phyloP scores from a whole-genome alignment of 1,140 invertebrate species.

The Drosophila ironensis region DNA sequence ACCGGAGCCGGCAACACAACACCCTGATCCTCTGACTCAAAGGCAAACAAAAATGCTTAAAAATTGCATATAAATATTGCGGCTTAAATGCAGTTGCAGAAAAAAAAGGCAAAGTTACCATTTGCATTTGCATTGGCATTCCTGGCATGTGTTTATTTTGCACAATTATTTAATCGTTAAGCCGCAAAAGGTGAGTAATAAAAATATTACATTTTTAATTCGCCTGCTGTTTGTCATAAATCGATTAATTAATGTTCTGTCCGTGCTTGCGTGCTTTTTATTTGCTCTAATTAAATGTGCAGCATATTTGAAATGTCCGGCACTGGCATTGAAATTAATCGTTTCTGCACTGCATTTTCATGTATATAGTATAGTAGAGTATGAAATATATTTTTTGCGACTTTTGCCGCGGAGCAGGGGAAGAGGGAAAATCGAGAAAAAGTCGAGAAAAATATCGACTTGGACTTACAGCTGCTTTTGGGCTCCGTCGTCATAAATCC shows the following conservation, averaged over 20 bases:
- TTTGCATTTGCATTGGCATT: too few species aligned
- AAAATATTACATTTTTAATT: conserved; percentile 24
- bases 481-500: conserved; percentile 38
- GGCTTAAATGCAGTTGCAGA: background rate
- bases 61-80: too few species aligned
- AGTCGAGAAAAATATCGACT: conserved; percentile 40
- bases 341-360: conserved; percentile 4
- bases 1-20: background rate
- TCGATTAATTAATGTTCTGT: conserved; percentile 52
- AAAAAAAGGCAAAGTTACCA: too few species aligned
- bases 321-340: conserved; percentile 46
- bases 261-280: conserved; percentile 5
- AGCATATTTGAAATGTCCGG: conserved; percentile 55
- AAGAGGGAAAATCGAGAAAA: background rate
- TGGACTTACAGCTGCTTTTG: conserved; percentile 4
- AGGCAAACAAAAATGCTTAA: background rate
- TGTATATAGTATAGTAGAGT: too few species aligned
- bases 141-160: too few species aligned
- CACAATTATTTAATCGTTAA: conserved; percentile 3
- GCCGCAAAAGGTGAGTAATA: conserved; percentile 8
- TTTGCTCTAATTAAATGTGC: conserved; percentile 55
- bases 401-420: background rate
- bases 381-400: conserved; percentile 4
- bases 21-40: conserved; percentile 17
- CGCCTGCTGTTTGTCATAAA: conserved; percentile 30